These are phyloP conservation scores for Buathra laborator DNA, from an alignment of 2,888 invertebrate genomes.

Conservation along the genomic window DNA sequence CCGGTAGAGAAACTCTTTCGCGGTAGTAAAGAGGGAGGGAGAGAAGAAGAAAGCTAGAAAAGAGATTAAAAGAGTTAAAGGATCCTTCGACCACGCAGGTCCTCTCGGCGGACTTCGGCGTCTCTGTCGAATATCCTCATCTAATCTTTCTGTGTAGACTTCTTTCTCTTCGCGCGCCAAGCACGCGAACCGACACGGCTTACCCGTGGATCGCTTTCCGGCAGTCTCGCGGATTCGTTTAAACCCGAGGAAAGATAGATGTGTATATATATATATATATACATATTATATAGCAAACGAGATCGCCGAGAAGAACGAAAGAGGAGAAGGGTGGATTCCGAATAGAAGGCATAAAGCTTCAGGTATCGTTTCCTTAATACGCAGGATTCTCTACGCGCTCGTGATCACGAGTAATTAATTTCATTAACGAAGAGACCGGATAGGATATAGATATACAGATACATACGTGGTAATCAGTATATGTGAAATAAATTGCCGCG, in stretches of 20 bases:
- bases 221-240: slow-evolving; percentile 18
- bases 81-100: slow-evolving; percentile 18
- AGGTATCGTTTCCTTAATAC: slow-evolving; percentile 63
- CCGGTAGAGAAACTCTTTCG: not conserved
- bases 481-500: slow-evolving; percentile 54
- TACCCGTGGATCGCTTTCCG: not conserved
- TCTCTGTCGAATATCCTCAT: slow-evolving; percentile 12
- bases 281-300: not conserved
- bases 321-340: slow-evolving; percentile 26
- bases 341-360: slow-evolving; percentile 15
- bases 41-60: slow-evolving; percentile 1
- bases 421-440: slow-evolving; percentile 61
- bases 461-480: slow-evolving; percentile 39
- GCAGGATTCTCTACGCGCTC: slow-evolving; percentile 63
- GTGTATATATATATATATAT: too few species aligned
- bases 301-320: not conserved
- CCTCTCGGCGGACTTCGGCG: not conserved
- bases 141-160: not conserved
- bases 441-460: slow-evolving; percentile 27
- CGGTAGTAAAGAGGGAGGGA: not conserved
- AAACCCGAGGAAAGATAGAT: slow-evolving; percentile 7
- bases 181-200: slow-evolving; percentile 25
- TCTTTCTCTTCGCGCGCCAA: slow-evolving; percentile 2
- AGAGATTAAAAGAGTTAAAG: slow-evolving; percentile 20
- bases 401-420: slow-evolving; percentile 69